phyloP scores from a whole-genome alignment of 2,797 vertebrate genomes.

The Myioborus melanocephalus region DNA sequence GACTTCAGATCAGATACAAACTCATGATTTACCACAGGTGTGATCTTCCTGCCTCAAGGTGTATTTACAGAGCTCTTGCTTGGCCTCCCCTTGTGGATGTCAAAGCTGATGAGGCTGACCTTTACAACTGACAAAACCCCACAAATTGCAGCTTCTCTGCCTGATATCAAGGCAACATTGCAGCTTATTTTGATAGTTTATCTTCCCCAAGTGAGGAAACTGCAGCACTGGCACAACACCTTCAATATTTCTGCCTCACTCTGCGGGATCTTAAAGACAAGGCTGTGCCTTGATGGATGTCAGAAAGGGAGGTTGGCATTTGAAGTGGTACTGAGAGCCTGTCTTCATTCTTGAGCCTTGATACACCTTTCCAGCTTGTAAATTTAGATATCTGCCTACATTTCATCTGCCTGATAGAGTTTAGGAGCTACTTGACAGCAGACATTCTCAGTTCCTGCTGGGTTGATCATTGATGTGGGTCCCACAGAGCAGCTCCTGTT shows the following conservation, averaged over 20 bases:
- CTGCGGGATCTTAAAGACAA: background rate
- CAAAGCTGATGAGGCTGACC: background rate
- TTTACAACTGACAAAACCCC: background rate
- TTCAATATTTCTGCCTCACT: background rate
- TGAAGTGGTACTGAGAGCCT: background rate
- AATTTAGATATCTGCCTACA: background rate
- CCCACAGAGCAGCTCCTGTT: rapidly evolving
- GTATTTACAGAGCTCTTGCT: background rate
- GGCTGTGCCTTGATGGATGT: background rate
- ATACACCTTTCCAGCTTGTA: background rate
- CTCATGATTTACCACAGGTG: background rate
- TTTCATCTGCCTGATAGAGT: background rate
- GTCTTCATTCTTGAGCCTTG: background rate
- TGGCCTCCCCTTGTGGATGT: background rate
- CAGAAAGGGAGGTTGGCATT: background rate
- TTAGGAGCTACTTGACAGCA: background rate
- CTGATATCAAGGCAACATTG: background rate
- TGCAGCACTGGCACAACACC: background rate
- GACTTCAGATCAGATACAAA: background rate
- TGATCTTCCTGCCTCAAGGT: background rate
- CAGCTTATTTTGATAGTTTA: background rate
- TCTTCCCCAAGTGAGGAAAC: background rate
- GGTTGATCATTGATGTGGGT: rapidly evolving
- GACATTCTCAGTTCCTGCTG: background rate
- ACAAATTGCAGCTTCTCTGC: background rate